These are phyloP conservation scores for Xiphophorus maculatus DNA, from an alignment of 2,113 vertebrate species.

Conservation along the genomic window DNA sequence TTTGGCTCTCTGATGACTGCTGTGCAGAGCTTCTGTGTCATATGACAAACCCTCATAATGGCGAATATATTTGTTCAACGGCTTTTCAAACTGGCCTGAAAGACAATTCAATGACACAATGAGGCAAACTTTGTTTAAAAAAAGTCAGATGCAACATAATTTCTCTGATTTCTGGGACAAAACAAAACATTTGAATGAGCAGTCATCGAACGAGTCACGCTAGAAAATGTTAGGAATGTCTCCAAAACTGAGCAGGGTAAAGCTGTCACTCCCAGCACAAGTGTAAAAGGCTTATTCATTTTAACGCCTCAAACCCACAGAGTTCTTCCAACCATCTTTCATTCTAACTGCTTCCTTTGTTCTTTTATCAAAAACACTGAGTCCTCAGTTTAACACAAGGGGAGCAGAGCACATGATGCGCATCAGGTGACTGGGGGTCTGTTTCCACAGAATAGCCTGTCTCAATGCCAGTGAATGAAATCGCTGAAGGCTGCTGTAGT, in stretches of 20 bases:
- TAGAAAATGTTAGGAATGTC: constrained; percentile 3
- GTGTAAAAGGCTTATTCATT: constrained; percentile 52
- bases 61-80: constrained; percentile 90
- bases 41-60: constrained; percentile 97
- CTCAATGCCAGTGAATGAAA: constrained; percentile 35
- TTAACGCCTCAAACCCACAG: constrained; percentile 20
- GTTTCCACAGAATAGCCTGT: constrained; percentile 40
- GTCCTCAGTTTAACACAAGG: constrained; percentile 53
- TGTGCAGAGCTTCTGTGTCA: constrained; percentile 88
- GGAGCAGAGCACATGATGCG: constrained; percentile 50
- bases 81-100: constrained; percentile 91
- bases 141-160: background rate
- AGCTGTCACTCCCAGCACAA: constrained; percentile 2
- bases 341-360: constrained; percentile 49
- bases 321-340: constrained; percentile 51
- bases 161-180: background rate
- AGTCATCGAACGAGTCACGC: background rate
- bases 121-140: background rate
- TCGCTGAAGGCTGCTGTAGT: constrained; percentile 22
- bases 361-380: constrained; percentile 57
- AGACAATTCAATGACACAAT: constrained; percentile 23
- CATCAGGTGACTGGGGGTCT: constrained; percentile 55
- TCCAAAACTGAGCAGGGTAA: constrained; percentile 3
- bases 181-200: constrained; percentile 1
- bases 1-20: constrained; percentile 96